Conservation (phyloP, 2,113 vertebrate genomes). For the Merops nubicus region DNA sequence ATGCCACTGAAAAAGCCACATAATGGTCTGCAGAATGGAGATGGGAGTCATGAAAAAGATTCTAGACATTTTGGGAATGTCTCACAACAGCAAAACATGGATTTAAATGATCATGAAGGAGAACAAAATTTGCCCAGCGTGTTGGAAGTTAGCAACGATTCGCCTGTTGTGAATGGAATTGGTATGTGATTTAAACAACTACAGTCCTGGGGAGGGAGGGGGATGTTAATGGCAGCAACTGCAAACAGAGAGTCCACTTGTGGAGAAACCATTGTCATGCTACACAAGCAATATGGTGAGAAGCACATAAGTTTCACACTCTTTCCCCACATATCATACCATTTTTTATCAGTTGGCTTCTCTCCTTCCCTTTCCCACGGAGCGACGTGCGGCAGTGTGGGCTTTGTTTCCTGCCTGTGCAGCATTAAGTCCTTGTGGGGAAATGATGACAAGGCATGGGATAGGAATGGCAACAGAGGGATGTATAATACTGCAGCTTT, state of each 20-base stretch:
- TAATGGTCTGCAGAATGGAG: conserved; percentile 89
- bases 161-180: conserved; percentile 81
- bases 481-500: neutral
- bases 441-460: neutral
- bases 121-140: conserved; percentile 77
- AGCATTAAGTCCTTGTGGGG: neutral
- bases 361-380: neutral
- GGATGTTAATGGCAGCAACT: neutral
- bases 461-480: neutral
- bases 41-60: conserved; percentile 75
- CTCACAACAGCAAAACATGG: conserved; percentile 79
- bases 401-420: neutral
- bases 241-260: neutral
- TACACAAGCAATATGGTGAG: neutral
- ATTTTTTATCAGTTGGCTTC: neutral
- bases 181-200: conserved; percentile 80
- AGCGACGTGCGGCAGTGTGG: neutral
- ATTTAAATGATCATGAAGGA: conserved; percentile 74
- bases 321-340: neutral
- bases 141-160: conserved; percentile 72
- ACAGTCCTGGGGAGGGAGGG: neutral
- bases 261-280: neutral
- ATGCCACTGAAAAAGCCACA: conserved; percentile 85
- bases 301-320: neutral
- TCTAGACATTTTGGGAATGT: conserved; percentile 83